Conservation (phyloP, 2,888 invertebrate species). For the Toxonevra muliebris region DNA sequence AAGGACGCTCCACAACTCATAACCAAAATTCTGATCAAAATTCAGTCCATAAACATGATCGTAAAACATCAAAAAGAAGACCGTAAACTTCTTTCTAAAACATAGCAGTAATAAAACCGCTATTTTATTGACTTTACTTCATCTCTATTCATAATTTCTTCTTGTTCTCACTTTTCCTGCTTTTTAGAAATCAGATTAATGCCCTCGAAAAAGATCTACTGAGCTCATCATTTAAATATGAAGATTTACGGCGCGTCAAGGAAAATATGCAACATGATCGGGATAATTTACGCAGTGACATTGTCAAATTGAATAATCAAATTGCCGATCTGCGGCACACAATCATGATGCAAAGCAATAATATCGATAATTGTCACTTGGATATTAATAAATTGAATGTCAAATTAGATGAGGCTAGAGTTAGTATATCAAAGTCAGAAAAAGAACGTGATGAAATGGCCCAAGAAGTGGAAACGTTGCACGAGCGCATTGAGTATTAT, state of each 20-base stretch:
- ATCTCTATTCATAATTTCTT: too few species aligned
- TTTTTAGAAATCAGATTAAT: slow-evolving; percentile 50
- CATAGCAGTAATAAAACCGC: too few species aligned
- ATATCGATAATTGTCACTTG: slow-evolving; percentile 50
- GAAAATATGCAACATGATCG: slow-evolving; percentile 55
- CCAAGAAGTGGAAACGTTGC: slow-evolving; percentile 49
- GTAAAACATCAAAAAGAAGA: too few species aligned
- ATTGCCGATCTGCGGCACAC: slow-evolving; percentile 52
- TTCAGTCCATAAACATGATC: too few species aligned
- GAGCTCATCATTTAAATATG: slow-evolving; percentile 47
- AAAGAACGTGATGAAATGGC: slow-evolving; percentile 52
- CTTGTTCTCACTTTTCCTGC: neutral
- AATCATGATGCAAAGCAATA: slow-evolving; percentile 52
- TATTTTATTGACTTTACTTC: too few species aligned
- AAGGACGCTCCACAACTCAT: too few species aligned
- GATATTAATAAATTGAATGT: slow-evolving; percentile 53
- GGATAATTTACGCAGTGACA: slow-evolving; percentile 52
- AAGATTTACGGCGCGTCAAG: slow-evolving; percentile 51
- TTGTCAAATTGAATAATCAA: slow-evolving; percentile 51
- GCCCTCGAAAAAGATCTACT: slow-evolving; percentile 54
- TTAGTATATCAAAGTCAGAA: slow-evolving; percentile 42
- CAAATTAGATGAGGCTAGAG: slow-evolving; percentile 48
- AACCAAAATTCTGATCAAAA: too few species aligned
- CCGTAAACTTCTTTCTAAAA: too few species aligned
- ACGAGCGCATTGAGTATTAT: slow-evolving; percentile 47